Base-by-base conservation (phyloP, 2,888 invertebrate species). In the Mystacides longicornis region DNA sequence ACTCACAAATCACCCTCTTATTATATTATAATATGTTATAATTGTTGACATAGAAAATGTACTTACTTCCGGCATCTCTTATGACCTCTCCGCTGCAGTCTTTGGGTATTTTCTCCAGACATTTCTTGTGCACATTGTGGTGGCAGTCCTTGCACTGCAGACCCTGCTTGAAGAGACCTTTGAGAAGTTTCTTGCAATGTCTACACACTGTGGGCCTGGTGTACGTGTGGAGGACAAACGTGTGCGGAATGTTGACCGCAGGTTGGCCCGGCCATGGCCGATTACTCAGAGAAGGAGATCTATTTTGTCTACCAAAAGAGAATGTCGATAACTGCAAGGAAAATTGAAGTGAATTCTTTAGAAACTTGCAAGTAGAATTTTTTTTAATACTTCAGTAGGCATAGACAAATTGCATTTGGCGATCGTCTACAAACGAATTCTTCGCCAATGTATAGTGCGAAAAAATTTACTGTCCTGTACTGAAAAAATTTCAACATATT, bases 71-170 rank as follows among this genome's bases (percentile, higher is more conserved):
- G 64, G 71, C 65, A 59, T 68, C 68, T 74, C 81, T 71, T 63
- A 86, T 74, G 64, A 79, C 75, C 77, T 93, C 93, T 45, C 89
- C 92, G 31, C 87, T 83, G 72, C 94, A 94, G 74, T 93, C 92
- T 74, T 89, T 91, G 31, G 93, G 92, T 68, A 93, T 86, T 73
- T 85, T 85, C 31, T 91, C 90, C 67, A 91, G 80, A 68, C 96
- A 96, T 72, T 95, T 96, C 71, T 94, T 89, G 73, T 97, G 96
- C 60, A 90, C 90, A 77, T 96, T 96, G 75, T 92, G 94, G 70
- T 93, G 93, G 73, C 96, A 96, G 78, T 97, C 98, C 72, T 89
- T 87, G 73, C 99, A 99, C 73, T 98, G 98, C 64, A 95, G 75
- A 55, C 98, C 98, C 76, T 98, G 97, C 69, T 92, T 93, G 76